Conservation (phyloP, 2,113 vertebrate species). For the Cyprinodon tularosa region DNA sequence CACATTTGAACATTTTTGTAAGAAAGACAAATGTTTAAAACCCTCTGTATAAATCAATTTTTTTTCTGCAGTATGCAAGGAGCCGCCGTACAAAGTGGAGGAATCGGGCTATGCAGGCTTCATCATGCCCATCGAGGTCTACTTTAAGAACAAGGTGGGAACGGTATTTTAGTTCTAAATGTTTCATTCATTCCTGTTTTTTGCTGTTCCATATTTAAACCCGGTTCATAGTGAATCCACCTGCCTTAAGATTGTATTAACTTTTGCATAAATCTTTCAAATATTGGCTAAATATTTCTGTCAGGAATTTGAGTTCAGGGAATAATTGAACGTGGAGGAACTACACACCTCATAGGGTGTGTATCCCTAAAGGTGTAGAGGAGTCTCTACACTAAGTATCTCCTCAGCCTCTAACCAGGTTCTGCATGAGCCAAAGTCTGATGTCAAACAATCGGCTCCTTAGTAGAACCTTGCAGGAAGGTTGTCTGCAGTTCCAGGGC, state of each 20-base stretch:
- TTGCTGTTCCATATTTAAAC: too few species aligned
- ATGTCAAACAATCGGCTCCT: background rate
- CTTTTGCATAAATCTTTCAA: background rate
- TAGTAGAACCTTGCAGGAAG: too few species aligned
- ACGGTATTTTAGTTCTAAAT: background rate
- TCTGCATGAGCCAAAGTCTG: background rate
- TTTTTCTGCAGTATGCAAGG: constrained; percentile 91
- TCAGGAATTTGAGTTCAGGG: background rate
- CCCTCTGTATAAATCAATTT: background rate
- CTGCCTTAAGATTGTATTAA: too few species aligned
- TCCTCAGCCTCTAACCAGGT: background rate
- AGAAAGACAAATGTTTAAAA: too few species aligned
- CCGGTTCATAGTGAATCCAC: too few species aligned
- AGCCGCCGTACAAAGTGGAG: constrained; percentile 98
- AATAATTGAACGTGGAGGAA: background rate
- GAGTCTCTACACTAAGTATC: background rate
- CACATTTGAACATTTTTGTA: background rate
- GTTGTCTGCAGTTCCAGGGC: too few species aligned
- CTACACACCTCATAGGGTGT: background rate
- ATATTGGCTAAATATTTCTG: background rate
- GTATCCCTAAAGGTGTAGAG: background rate
- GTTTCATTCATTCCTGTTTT: background rate
- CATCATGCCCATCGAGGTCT: constrained; percentile 98
- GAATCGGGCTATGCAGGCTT: constrained; percentile 98
- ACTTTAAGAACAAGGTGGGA: constrained; percentile 98